Evolutionary conservation across 2,888 invertebrate genomes (phyloP).

Genomic region (Fragum sueziense): DNA sequence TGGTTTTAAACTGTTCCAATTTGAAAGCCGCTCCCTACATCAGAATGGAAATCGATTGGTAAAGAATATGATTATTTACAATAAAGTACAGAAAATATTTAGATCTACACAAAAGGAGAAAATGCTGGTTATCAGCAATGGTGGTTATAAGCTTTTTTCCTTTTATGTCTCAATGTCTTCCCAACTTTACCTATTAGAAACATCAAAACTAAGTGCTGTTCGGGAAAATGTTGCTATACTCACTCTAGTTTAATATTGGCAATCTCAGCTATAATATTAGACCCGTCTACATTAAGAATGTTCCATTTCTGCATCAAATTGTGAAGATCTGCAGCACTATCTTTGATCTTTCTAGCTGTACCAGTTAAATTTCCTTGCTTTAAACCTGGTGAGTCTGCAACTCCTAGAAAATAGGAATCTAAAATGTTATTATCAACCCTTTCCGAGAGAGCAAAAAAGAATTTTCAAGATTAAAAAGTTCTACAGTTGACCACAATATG

Average conservation of each 20-base stretch:
- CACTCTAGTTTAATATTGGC: slow-evolving; percentile 73
- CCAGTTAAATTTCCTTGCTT: slow-evolving; percentile 84
- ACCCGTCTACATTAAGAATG: slow-evolving; percentile 64
- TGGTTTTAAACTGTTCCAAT: too few species aligned
- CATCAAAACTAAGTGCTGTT: too few species aligned
- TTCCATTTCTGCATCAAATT: slow-evolving; percentile 76
- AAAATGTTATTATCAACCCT: too few species aligned
- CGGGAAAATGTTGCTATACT: too few species aligned
- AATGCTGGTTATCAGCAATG: background rate
- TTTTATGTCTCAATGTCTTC: too few species aligned
- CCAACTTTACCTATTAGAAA: too few species aligned
- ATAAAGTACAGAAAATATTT: too few species aligned
- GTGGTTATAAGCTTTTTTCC: too few species aligned
- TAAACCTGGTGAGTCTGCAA: slow-evolving; percentile 32
- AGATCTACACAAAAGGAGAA: background rate
- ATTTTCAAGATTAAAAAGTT: background rate
- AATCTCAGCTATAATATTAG: slow-evolving; percentile 68
- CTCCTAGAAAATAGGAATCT: background rate
- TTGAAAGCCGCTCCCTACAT: too few species aligned
- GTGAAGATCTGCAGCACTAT: slow-evolving; percentile 84
- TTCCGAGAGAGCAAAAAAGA: too few species aligned
- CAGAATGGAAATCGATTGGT: background rate
- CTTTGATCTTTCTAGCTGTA: slow-evolving; percentile 84
- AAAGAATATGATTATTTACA: background rate
- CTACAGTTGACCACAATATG: background rate